Evolutionary conservation across 2,113 vertebrate genomes (phyloP).

Genomic region (Orthonyx spaldingii): DNA sequence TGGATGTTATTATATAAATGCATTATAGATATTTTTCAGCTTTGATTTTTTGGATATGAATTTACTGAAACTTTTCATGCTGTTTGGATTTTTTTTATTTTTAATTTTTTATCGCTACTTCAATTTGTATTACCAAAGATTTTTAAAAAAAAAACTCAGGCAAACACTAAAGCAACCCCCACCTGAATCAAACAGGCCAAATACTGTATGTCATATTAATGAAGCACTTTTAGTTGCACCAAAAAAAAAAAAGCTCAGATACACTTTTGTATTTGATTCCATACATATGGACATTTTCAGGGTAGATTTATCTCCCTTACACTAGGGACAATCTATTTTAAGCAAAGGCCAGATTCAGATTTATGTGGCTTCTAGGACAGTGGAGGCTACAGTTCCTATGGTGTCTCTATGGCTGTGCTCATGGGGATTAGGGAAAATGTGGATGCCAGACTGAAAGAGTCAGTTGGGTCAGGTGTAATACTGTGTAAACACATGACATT

Average conservation of each 20-base stretch:
- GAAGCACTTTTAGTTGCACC: neutral
- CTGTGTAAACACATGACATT: neutral
- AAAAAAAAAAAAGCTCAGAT: neutral
- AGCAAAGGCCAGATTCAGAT: neutral
- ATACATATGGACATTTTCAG: neutral
- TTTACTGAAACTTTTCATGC: neutral
- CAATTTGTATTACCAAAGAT: neutral
- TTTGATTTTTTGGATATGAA: neutral
- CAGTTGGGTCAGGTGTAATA: neutral
- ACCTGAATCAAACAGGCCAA: neutral
- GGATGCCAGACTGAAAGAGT: neutral
- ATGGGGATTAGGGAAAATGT: neutral
- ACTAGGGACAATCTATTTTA: neutral
- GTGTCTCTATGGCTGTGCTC: neutral
- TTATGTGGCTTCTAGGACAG: neutral
- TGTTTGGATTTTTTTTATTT: neutral
- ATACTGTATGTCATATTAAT: neutral
- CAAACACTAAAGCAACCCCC: neutral
- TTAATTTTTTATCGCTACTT: neutral
- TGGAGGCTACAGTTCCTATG: neutral
- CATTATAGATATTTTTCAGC: neutral
- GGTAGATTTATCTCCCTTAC: neutral
- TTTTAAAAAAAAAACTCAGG: neutral
- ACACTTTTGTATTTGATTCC: neutral
- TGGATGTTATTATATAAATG: constrained; percentile 1